Percentiles rank a stretch among this genome's conserved stretches.
Conservation (phyloP, 2,888 invertebrate species). For the Apantesis nais region DNA sequence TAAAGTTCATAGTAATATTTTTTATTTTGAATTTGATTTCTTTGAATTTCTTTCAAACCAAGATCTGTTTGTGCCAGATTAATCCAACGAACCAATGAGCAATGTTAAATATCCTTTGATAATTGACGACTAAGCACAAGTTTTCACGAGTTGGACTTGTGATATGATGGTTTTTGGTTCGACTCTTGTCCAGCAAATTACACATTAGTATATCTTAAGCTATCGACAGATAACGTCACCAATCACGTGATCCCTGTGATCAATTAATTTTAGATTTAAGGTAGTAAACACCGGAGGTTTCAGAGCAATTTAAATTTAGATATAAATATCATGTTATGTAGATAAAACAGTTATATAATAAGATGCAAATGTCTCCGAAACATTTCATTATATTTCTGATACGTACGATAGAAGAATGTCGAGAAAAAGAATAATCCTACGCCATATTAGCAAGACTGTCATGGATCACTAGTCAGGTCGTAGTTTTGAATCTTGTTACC, state of each 20-base stretch:
- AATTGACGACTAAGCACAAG: background rate
- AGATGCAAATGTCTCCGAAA: background rate
- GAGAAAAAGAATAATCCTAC: background rate
- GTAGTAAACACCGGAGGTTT: background rate
- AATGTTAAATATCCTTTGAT: background rate
- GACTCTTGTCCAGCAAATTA: background rate
- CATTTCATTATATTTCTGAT: background rate
- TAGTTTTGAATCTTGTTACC: conserved; percentile 53
- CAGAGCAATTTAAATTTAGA: no score
- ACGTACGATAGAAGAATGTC: background rate
- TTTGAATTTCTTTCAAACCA: background rate
- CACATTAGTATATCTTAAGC: background rate
- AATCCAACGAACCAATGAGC: background rate
- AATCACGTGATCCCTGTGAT: background rate
- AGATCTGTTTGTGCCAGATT: no score
- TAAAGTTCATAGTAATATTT: background rate
- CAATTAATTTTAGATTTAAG: background rate
- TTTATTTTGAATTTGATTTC: background rate
- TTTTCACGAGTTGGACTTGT: background rate
- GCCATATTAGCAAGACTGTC: conserved; percentile 38
- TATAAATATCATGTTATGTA: no score
- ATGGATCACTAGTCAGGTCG: conserved; percentile 42
- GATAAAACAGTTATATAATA: background rate
- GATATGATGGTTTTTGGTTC: background rate
- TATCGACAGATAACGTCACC: background rate